Base-by-base conservation (phyloP, 2,888 invertebrate species). In the Conomelus anceps region DNA sequence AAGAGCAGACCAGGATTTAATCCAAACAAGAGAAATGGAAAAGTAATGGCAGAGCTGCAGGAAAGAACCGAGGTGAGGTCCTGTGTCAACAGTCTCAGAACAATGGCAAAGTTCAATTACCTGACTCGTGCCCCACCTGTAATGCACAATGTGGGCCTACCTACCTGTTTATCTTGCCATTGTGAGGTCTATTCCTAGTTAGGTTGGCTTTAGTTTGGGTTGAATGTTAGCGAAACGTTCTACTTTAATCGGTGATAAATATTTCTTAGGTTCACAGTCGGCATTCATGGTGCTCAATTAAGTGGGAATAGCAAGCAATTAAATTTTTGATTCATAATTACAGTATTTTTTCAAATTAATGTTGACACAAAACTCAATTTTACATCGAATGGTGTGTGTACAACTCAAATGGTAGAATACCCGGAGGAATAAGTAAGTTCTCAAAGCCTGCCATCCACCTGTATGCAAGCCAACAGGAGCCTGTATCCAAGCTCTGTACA, bases 11-110 rank as follows among this genome's bases (percentile, higher is more conserved):
- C 63, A 86, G 86, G 9, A 86, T 86, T 23, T 29, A 86, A 86
- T 23, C 23, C 86, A 86, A 86, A 86, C 86, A 86, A 24, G 17
- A 86, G 86, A 86, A 86, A 86, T 86, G 86, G 86, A 23, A 86
- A 23, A 26, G 86, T 22, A 23, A 23, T 23, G 86, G 85, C 11
- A 26, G 23, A 86, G 24, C n/a, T n/a, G n/a, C 84, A 84, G 22
- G 84, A 84, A 84, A 86, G 22, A 11, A 34, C 34, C 13, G 34
- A 34, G 63, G 20, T n/a, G 63, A 63, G 63, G 63, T 63, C 63
- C 63, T 63, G n/a, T 34, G 34, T 34, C 34, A 34, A 34, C 34
- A 34, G 34, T n/a, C 63, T 63, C n/a, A n/a, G 63, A 63, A 63
- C 63, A 63, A 63, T 63, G 63, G 63, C 63, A 0, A 63, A 3